A percentile compares a stretch with the other conserved stretches of the same genome.
These are phyloP conservation scores for Zaprionus lachaisei DNA, from an alignment of 1,140 invertebrate genomes.

Conservation along the genomic window DNA sequence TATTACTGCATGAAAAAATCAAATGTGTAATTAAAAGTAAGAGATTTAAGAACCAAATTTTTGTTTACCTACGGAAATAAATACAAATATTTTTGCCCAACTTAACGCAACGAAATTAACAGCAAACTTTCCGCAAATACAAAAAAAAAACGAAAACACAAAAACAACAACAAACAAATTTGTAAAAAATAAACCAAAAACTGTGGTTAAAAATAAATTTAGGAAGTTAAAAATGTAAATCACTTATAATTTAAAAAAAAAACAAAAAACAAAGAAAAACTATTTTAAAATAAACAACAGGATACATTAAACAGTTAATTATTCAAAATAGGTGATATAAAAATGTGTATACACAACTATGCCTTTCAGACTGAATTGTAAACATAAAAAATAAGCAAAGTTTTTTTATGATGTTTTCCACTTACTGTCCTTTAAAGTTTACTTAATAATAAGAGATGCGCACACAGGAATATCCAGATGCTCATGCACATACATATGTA, in stretches of 20 bases:
- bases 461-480: slow-evolving; percentile 65
- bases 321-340: slow-evolving; percentile 81
- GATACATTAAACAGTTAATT: slow-evolving; percentile 71
- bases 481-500: slow-evolving; percentile 51
- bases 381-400: slow-evolving; percentile 76
- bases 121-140: slow-evolving; percentile 71
- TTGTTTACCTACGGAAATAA: slow-evolving; percentile 66
- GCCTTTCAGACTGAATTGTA: slow-evolving; percentile 83
- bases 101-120: slow-evolving; percentile 80
- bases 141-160: slow-evolving; percentile 50
- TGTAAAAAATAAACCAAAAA: slow-evolving; percentile 55
- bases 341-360: slow-evolving; percentile 80
- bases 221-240: slow-evolving; percentile 64
- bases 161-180: slow-evolving; percentile 28
- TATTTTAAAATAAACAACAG: slow-evolving; percentile 61
- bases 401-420: slow-evolving; percentile 77
- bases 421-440: slow-evolving; percentile 72
- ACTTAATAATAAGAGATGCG: slow-evolving; percentile 67
- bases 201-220: slow-evolving; percentile 66
- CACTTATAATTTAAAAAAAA: slow-evolving; percentile 58
- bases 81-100: slow-evolving; percentile 77
- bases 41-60: slow-evolving; percentile 79
- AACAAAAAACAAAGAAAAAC: slow-evolving; percentile 27
- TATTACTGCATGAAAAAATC: slow-evolving; percentile 61
- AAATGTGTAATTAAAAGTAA: slow-evolving; percentile 74